Evolutionary conservation across 2,797 vertebrate genomes (phyloP).

Genomic region (Melanotaenia pygmaea): DNA sequence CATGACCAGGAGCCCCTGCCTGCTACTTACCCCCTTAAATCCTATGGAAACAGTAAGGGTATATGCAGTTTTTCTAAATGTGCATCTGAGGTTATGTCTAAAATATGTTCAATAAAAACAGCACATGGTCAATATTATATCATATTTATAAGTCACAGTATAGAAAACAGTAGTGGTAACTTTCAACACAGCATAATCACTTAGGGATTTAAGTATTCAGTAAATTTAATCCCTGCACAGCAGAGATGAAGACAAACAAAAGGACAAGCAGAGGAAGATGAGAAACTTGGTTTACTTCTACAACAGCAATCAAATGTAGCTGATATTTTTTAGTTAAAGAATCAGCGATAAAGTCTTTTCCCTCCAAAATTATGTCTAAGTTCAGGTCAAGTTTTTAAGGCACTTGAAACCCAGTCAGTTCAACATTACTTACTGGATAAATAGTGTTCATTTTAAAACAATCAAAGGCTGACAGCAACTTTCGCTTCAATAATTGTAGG

Average conservation of each 20-base stretch:
- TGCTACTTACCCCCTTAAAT: too few species aligned
- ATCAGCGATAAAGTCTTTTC: slow-evolving; percentile 8
- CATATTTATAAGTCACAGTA: slow-evolving; percentile 67
- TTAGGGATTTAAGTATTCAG: slow-evolving; percentile 30
- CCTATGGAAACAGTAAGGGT: too few species aligned
- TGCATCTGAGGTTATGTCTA: too few species aligned
- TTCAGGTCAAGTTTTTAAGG: slow-evolving; percentile 35
- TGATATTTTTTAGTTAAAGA: slow-evolving; percentile 1
- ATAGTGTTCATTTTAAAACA: not conserved
- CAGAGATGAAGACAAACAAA: slow-evolving; percentile 56
- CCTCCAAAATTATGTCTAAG: slow-evolving; percentile 11
- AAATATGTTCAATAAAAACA: slow-evolving; percentile 26
- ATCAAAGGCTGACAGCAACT: slow-evolving; percentile 23
- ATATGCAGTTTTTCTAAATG: too few species aligned
- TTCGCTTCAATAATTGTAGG: not conserved
- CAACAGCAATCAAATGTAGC: slow-evolving; percentile 11
- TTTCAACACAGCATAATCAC: slow-evolving; percentile 41
- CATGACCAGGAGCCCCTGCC: not conserved
- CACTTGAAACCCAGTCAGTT: slow-evolving; percentile 50
- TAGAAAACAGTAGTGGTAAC: slow-evolving; percentile 57
- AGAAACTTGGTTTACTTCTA: slow-evolving; percentile 13
- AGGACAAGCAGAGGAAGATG: not conserved
- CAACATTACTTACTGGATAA: not conserved
- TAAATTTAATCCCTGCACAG: slow-evolving; percentile 72
- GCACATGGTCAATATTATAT: slow-evolving; percentile 12